Conservation (phyloP, 1,140 invertebrate genomes). For the Drosophila novamexicana region DNA sequence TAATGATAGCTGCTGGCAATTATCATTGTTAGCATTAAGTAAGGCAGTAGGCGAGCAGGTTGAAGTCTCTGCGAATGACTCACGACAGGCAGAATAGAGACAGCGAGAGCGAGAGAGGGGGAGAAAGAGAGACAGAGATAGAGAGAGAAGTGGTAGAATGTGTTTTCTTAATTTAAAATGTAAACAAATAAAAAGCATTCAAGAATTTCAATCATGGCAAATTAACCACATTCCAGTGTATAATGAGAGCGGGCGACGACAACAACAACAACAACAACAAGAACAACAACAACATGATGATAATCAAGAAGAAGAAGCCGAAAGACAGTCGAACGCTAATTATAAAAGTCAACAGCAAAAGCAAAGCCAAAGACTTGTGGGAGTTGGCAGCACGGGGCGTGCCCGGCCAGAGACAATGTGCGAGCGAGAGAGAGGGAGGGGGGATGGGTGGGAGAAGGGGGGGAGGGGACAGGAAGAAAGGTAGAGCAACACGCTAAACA, state of each 20-base stretch:
- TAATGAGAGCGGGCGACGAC: constrained; percentile 59
- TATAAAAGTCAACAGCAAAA: constrained; percentile 60
- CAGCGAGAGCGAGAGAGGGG: neutral
- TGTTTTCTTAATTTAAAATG: constrained; percentile 65
- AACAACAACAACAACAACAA: constrained; percentile 21
- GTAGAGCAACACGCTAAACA: constrained; percentile 66
- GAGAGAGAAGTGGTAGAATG: constrained; percentile 34
- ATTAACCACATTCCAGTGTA: constrained; percentile 73
- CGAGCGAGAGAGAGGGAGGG: neutral
- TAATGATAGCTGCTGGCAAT: constrained; percentile 20
- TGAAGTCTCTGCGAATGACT: constrained; percentile 12
- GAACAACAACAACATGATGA: constrained; percentile 2
- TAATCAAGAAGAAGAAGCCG: constrained; percentile 3
- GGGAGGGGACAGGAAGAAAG: neutral
- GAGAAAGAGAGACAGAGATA: neutral
- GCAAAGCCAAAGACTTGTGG: neutral
- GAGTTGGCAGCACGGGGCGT: constrained; percentile 19
- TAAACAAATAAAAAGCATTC: constrained; percentile 77
- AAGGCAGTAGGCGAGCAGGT: constrained; percentile 45
- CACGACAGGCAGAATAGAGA: neutral
- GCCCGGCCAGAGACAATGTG: constrained; percentile 39
- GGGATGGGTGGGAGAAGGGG: neutral
- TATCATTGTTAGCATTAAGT: constrained; percentile 39
- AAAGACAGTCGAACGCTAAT: constrained; percentile 50
- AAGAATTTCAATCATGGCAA: constrained; percentile 76